A percentile compares a stretch with the other conserved stretches of the same genome.
phyloP scores from a whole-genome alignment of 2,888 invertebrate genomes.

The Tuta absoluta region DNA sequence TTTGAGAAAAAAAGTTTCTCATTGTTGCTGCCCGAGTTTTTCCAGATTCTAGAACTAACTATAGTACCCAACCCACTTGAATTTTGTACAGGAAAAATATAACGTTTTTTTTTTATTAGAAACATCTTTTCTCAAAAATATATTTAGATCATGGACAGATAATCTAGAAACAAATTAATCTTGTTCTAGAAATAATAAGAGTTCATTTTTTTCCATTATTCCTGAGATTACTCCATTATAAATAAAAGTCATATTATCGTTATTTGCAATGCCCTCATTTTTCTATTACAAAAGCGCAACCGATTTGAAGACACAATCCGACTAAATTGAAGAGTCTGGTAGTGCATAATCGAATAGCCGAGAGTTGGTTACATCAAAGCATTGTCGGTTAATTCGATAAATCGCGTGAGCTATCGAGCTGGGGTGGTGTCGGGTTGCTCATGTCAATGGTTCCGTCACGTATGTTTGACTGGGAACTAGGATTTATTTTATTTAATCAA shows the following conservation, averaged over 20 bases:
- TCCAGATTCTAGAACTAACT: too few species aligned
- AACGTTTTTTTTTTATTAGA: too few species aligned
- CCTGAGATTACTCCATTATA: too few species aligned
- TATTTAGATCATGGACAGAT: too few species aligned
- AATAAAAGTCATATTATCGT: not conserved
- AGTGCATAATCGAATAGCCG: conserved; percentile 66
- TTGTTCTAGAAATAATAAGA: not conserved
- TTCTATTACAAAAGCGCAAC: conserved; percentile 41
- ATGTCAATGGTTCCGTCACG: not conserved
- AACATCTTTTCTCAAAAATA: too few species aligned
- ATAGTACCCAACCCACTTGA: too few species aligned
- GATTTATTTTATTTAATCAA: too few species aligned
- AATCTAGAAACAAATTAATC: not conserved
- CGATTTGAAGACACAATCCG: conserved; percentile 62
- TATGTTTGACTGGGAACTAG: too few species aligned
- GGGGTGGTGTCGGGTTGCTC: not conserved
- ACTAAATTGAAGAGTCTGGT: conserved; percentile 75
- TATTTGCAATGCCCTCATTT: not conserved
- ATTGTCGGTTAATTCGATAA: conserved; percentile 68
- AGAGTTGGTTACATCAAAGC: conserved; percentile 69
- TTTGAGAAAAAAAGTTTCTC: too few species aligned
- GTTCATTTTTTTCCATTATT: too few species aligned
- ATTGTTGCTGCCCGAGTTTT: too few species aligned
- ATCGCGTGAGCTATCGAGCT: conserved; percentile 44
- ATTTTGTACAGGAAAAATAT: too few species aligned